These are phyloP conservation scores for Numida meleagris DNA, from an alignment of 2,113 vertebrate species.

Conservation along the genomic window DNA sequence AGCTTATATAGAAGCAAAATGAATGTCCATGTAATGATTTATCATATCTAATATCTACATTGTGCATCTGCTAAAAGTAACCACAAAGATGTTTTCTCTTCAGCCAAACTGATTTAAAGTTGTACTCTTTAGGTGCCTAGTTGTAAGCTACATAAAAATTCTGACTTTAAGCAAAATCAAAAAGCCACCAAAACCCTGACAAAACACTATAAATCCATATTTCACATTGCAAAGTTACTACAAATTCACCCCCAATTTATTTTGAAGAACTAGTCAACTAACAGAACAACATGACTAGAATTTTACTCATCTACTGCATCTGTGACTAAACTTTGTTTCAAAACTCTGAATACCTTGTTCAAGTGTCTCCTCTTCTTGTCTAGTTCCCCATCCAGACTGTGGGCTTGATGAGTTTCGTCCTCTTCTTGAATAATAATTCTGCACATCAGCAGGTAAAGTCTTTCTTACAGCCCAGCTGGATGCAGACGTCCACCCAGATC, in stretches of 20 bases:
- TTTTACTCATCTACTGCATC: neutral
- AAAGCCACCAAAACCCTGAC: neutral
- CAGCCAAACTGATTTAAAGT: neutral
- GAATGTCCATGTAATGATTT: neutral
- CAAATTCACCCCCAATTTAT: neutral
- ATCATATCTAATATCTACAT: neutral
- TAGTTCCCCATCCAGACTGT: conserved; percentile 84
- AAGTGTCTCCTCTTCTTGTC: conserved; percentile 85
- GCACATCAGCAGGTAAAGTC: conserved; percentile 95
- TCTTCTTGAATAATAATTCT: conserved; percentile 95
- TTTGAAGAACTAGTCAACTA: neutral
- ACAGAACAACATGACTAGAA: neutral
- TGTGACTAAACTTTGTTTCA: neutral
- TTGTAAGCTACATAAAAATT: neutral
- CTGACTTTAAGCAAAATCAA: neutral
- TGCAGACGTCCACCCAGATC: conserved; percentile 96
- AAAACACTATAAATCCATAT: neutral
- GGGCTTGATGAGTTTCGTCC: conserved; percentile 82
- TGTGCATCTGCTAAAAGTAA: neutral
- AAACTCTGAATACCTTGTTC: conserved; percentile 77
- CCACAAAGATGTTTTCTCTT: neutral
- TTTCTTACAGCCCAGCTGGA: conserved; percentile 97
- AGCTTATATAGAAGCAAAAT: neutral
- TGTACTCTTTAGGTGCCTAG: neutral
- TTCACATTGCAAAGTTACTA: neutral